Evolutionary conservation across 2,797 vertebrate species (phyloP).

Genomic region (Echeneis naucrates): DNA sequence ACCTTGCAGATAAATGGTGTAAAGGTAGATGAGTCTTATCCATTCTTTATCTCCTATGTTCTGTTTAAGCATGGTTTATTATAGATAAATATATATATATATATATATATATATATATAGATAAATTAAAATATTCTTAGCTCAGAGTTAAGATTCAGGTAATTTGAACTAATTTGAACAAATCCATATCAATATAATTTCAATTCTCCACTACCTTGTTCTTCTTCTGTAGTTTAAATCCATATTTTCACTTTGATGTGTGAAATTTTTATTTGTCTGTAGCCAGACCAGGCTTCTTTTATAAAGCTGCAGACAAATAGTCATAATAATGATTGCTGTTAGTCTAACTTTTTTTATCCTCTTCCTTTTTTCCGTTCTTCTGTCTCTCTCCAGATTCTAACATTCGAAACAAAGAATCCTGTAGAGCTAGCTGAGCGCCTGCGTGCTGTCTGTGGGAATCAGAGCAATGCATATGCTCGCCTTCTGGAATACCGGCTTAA

Average conservation of each 20-base stretch:
- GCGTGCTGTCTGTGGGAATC: slow-evolving; percentile 97
- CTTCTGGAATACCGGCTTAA: slow-evolving; percentile 98
- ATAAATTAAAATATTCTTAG: neutral
- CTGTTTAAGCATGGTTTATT: neutral
- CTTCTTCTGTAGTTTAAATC: slow-evolving; percentile 4
- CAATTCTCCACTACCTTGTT: slow-evolving; percentile 13
- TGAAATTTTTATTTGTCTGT: slow-evolving; percentile 38
- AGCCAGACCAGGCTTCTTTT: slow-evolving; percentile 20
- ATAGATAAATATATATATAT: too few relatives aligned
- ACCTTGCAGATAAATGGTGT: neutral
- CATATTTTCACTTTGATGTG: slow-evolving; percentile 23
- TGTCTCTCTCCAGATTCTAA: slow-evolving; percentile 88
- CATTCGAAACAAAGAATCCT: slow-evolving; percentile 98
- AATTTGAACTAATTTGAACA: too few relatives aligned
- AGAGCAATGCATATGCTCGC: slow-evolving; percentile 98
- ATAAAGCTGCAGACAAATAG: neutral
- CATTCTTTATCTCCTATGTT: neutral
- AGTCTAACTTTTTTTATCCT: neutral
- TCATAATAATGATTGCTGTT: slow-evolving; percentile 1
- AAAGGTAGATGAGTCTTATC: neutral
- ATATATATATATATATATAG: too few relatives aligned
- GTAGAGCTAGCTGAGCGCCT: slow-evolving; percentile 94
- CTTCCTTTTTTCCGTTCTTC: neutral
- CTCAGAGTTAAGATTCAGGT: neutral
- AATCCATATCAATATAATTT: slow-evolving; percentile 8